These are phyloP conservation scores for Sitta europaea DNA, from an alignment of 2,113 vertebrate genomes.

Conservation along the genomic window DNA sequence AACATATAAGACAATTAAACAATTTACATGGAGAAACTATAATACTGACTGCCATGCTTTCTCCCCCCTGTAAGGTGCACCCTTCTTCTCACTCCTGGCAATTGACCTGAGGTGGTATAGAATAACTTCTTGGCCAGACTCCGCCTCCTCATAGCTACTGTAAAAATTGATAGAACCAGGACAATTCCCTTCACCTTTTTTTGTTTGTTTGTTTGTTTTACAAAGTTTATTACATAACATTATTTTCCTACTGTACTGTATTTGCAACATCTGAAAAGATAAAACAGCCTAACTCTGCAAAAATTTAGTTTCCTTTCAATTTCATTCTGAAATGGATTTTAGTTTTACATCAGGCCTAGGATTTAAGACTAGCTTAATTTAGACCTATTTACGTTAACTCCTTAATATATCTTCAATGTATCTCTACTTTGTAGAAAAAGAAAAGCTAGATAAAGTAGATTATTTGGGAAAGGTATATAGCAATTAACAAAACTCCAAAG, in stretches of 20 bases:
- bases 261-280: not conserved
- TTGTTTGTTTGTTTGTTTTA: not conserved
- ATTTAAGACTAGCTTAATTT: not conserved
- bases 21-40: not conserved
- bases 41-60: accelerated
- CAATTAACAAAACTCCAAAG: not conserved
- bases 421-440: not conserved
- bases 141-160: not conserved
- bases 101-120: not conserved
- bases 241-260: not conserved
- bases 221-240: not conserved
- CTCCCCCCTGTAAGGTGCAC: not conserved
- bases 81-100: not conserved
- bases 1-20: not conserved
- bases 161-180: not conserved
- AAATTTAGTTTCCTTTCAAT: not conserved
- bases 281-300: not conserved
- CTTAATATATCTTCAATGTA: not conserved
- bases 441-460: not conserved
- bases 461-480: not conserved
- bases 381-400: not conserved
- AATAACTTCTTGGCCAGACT: not conserved
- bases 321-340: not conserved
- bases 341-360: not conserved
- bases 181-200: not conserved